phyloP scores from a whole-genome alignment of 1,140 invertebrate genomes.

The Pectinophora gossypiella region DNA sequence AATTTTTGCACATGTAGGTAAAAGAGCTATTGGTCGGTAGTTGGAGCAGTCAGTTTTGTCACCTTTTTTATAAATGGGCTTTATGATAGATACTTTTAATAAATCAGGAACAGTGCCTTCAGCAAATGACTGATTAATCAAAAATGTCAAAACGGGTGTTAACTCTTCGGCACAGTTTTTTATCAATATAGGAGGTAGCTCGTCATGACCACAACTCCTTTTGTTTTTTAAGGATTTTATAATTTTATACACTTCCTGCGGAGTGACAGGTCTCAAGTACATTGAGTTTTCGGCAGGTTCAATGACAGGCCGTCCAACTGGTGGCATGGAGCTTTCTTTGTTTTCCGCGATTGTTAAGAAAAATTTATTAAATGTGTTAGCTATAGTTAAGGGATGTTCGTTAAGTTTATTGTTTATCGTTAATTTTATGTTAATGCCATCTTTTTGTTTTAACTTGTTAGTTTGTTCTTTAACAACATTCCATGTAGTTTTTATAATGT shows the following conservation, averaged over 20 bases:
- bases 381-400: too few relatives aligned
- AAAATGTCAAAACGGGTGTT: not conserved
- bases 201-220: constrained; percentile 1
- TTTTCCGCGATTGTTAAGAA: too few relatives aligned
- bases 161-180: not conserved
- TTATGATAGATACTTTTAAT: constrained; percentile 2
- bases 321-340: too few relatives aligned
- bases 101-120: constrained; percentile 5
- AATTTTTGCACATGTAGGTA: constrained; percentile 7
- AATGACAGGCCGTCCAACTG: too few relatives aligned
- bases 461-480: too few relatives aligned
- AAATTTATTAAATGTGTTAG: too few relatives aligned
- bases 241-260: not conserved
- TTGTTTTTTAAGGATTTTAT: constrained; percentile 7
- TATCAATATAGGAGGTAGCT: constrained; percentile 2
- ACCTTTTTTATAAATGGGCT: constrained; percentile 8
- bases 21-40: constrained; percentile 3
- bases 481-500: too few relatives aligned
- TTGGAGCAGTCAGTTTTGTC: not conserved
- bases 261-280: not conserved
- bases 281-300: too few relatives aligned
- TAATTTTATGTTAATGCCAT: too few relatives aligned
- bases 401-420: too few relatives aligned
- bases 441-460: too few relatives aligned
- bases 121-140: constrained; percentile 4